Conservation (phyloP, 2,888 invertebrate genomes). For the Uropetala carovei region DNA sequence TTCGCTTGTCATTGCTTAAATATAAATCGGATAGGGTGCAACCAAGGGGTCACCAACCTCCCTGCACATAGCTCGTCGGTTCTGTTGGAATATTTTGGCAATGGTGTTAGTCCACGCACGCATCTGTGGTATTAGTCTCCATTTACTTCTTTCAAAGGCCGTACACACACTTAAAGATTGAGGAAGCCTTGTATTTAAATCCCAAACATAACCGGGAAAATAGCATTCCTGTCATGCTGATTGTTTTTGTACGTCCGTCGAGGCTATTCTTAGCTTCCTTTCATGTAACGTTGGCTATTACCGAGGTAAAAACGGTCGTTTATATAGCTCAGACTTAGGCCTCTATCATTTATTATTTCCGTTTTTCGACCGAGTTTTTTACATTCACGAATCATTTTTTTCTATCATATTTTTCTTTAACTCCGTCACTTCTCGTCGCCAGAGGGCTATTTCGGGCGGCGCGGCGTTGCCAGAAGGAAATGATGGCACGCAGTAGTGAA, state of each 20-base stretch:
- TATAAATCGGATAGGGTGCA: background rate
- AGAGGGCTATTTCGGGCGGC: background rate
- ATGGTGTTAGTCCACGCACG: background rate
- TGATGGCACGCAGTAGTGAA: background rate
- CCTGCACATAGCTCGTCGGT: background rate
- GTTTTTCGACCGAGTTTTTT: too few relatives aligned
- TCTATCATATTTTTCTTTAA: too few relatives aligned
- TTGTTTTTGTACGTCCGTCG: background rate
- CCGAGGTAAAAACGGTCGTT: background rate
- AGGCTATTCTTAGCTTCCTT: background rate
- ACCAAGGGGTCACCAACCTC: background rate
- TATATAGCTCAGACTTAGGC: background rate
- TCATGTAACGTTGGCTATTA: background rate
- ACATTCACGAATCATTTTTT: too few relatives aligned
- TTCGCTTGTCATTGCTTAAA: background rate
- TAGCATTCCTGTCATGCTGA: background rate
- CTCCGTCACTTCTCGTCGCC: background rate
- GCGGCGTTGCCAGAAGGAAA: background rate
- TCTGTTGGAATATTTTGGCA: conserved; percentile 1
- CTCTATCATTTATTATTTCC: too few relatives aligned
- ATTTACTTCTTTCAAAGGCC: background rate
- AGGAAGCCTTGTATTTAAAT: background rate
- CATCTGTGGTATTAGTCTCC: background rate
- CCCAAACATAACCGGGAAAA: background rate
- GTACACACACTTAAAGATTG: background rate